phyloP scores from a whole-genome alignment of 2,888 invertebrate genomes.

The Lordiphosa andalusiaca region DNA sequence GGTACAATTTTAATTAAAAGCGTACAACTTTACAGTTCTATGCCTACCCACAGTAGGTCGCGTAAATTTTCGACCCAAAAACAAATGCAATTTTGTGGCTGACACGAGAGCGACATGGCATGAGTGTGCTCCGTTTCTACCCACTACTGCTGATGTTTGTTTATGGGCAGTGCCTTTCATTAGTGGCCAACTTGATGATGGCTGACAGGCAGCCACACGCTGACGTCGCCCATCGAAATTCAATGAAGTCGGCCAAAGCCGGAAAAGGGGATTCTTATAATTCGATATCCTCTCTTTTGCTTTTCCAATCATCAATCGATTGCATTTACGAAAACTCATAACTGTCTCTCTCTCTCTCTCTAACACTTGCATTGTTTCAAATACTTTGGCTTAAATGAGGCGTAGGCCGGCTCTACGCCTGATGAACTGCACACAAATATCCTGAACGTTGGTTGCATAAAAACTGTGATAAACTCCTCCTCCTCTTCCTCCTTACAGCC shows the following conservation, averaged over 20 bases:
- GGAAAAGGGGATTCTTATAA: constrained; percentile 1
- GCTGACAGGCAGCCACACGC: constrained; percentile 17
- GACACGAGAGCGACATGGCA: constrained; percentile 22
- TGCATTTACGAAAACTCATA: constrained; percentile 11
- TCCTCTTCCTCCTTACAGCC: not conserved
- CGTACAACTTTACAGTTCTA: not conserved
- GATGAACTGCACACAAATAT: constrained; percentile 44
- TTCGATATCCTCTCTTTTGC: not conserved
- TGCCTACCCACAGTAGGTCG: not conserved
- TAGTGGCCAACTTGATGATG: constrained; percentile 46
- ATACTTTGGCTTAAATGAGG: constrained; percentile 52
- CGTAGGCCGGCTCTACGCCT: constrained; percentile 33
- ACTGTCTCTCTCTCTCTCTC: constrained; percentile 7
- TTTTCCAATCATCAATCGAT: constrained; percentile 3
- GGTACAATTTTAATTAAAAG: constrained; percentile 32
- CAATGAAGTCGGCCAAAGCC: constrained; percentile 33
- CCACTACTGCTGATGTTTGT: constrained; percentile 34
- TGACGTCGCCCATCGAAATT: constrained; percentile 30
- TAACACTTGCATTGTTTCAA: constrained; percentile 20
- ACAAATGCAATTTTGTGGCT: constrained; percentile 57
- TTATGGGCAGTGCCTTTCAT: constrained; percentile 40
- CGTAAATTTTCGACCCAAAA: constrained; percentile 28
- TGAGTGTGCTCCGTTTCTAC: constrained; percentile 5
- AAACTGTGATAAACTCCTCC: constrained; percentile 14
- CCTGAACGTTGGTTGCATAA: constrained; percentile 22